Evolutionary conservation across 2,113 vertebrate species (phyloP).

Genomic region (Hippocampus mohnikei): DNA sequence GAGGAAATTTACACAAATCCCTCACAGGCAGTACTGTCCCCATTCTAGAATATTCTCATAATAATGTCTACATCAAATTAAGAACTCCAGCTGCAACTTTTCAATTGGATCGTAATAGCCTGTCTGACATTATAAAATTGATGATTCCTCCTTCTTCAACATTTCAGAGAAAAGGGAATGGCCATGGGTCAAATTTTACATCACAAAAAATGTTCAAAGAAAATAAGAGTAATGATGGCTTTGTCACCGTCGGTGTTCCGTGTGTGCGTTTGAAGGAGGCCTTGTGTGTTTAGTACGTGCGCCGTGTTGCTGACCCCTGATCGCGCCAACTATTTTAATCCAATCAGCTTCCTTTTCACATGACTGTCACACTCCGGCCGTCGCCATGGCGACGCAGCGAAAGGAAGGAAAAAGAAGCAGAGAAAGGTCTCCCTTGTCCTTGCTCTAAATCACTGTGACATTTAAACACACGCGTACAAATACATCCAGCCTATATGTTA

Average conservation of each 20-base stretch:
- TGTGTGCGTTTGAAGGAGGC: constrained; percentile 4
- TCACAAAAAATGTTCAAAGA: too few relatives aligned
- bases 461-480: constrained; percentile 26
- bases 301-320: constrained; percentile 66
- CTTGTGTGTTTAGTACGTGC: constrained; percentile 56
- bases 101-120: too few relatives aligned
- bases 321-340: constrained; percentile 81
- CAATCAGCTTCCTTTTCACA: constrained; percentile 79
- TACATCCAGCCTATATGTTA: not conserved
- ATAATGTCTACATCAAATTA: too few relatives aligned
- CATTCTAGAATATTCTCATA: too few relatives aligned
- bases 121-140: too few relatives aligned
- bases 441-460: constrained; percentile 30
- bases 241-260: not conserved
- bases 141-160: too few relatives aligned
- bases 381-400: constrained; percentile 69
- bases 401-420: constrained; percentile 39
- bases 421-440: constrained; percentile 32
- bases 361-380: constrained; percentile 75
- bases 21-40: too few relatives aligned
- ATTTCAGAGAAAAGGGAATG: too few relatives aligned
- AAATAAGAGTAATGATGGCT: not conserved
- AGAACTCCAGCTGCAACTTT: too few relatives aligned
- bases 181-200: not conserved
- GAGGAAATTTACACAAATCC: too few relatives aligned